Evolutionary conservation across 2,797 vertebrate species (phyloP).

Genomic region (Eremophila alpestris): DNA sequence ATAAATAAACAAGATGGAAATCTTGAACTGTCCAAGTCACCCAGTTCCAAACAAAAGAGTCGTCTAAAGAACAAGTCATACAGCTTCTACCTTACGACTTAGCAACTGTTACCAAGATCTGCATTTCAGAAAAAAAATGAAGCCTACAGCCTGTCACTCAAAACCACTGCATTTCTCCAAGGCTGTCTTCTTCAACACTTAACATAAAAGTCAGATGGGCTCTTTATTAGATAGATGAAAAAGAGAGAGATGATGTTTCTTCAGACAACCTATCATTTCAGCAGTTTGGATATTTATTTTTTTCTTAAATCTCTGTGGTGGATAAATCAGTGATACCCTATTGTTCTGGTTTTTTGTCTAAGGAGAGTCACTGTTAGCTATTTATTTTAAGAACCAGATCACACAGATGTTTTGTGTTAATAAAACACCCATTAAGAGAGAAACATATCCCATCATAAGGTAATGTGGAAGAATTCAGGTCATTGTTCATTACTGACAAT

Average conservation of each 20-base stretch:
- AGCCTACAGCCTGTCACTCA: background rate
- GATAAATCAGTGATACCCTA: background rate
- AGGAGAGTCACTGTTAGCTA: background rate
- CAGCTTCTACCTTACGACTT: background rate
- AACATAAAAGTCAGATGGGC: background rate
- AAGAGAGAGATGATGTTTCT: background rate
- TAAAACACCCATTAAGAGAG: background rate
- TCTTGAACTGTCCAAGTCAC: background rate
- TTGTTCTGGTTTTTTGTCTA: background rate
- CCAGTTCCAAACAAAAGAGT: background rate
- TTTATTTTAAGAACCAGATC: background rate
- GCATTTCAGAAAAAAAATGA: background rate
- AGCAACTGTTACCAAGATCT: slow-evolving; percentile 33
- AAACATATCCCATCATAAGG: background rate
- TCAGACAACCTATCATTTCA: background rate
- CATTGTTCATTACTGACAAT: background rate
- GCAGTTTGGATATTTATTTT: background rate
- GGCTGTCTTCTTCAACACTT: background rate
- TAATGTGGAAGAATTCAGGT: background rate
- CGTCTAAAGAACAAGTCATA: background rate
- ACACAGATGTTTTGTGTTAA: background rate
- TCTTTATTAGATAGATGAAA: background rate
- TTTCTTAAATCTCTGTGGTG: background rate
- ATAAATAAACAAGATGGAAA: background rate
- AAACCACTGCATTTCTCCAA: background rate